Base-by-base conservation (phyloP, 2,888 invertebrate species). In the Pollenia amentaria region DNA sequence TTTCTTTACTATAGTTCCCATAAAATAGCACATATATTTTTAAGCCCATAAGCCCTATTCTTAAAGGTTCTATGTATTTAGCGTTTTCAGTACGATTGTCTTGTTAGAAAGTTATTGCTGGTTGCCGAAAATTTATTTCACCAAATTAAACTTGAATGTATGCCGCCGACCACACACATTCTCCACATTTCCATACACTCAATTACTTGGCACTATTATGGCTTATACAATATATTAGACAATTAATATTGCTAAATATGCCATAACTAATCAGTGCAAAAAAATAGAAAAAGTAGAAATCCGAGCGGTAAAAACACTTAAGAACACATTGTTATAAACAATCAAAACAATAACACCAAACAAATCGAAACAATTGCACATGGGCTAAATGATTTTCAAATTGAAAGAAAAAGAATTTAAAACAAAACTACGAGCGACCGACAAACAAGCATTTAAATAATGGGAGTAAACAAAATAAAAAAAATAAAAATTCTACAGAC, bases 321-420 rank as follows among this genome's bases (percentile, higher is more conserved):
- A 84, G 40, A 87, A 44, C 11, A 60, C 11, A 62, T 81, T 81
- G 65, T 87, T 87, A 69, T 73, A 73, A 81, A 84, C 84, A 87
- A 87, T 87, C 84, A 81, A 87, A 87, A 87, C 87, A 87, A 87
- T 87, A 84, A 87, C 84, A 84, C 84, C 65, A 80, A 82, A 57
- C 69, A 70, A 79, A 65, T 75, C 44, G 16, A 57, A 82, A 69
- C 76, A 79, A 79, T 83, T 83, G 79, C 70, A 80, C 76, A 84
- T 83, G 55, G 64, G 77, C 67, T 67, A 80, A 87, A 87, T 73
- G 84, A 64, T 80, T 80, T 87, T 81, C 80, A 77, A 87, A 87
- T 87, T 84, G 65, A 84, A 84, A 69, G 57, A 21, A 53, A 14
- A 44, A 62, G n/a, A 80, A 57, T 16, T 38, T n/a, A 16, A 55